phyloP scores from a whole-genome alignment of 2,113 vertebrate genomes.

The Salvelinus fontinalis region DNA sequence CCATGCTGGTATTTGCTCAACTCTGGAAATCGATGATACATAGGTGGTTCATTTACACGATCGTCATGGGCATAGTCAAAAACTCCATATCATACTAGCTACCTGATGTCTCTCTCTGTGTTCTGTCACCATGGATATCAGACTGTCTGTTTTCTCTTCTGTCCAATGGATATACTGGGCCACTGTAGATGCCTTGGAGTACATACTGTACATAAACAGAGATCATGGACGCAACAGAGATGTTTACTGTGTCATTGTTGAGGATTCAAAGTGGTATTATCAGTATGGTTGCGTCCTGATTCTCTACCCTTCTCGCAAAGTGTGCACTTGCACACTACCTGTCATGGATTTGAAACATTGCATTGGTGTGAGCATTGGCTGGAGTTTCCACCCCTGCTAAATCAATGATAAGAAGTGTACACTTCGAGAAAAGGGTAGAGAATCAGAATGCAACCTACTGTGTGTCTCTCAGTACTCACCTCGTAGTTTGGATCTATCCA shows the following conservation, averaged over 20 bases:
- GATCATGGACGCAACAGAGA: neutral
- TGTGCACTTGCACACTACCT: too few species aligned
- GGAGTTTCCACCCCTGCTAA: too few species aligned
- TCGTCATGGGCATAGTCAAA: too few species aligned
- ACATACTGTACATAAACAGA: neutral
- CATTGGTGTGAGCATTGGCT: too few species aligned
- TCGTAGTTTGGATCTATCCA: slow-evolving; percentile 61
- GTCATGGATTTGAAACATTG: neutral
- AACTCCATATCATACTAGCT: neutral
- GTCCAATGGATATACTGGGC: slow-evolving; percentile 41
- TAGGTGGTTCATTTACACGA: too few species aligned
- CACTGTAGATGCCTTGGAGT: slow-evolving; percentile 60
- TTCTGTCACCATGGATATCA: slow-evolving; percentile 57
- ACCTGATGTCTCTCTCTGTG: slow-evolving; percentile 55
- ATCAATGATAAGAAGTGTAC: neutral
- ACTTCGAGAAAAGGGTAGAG: too few species aligned
- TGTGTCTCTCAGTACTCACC: slow-evolving; percentile 41
- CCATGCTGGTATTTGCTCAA: too few species aligned
- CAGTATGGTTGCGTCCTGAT: too few species aligned
- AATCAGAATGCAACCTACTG: too few species aligned
- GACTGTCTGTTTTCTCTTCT: slow-evolving; percentile 54
- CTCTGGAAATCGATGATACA: too few species aligned
- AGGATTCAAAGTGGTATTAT: too few species aligned
- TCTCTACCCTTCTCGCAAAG: too few species aligned
- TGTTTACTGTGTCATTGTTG: neutral